Evolutionary conservation across 1,140 invertebrate species (phyloP).

Genomic region (Euschistus heros): DNA sequence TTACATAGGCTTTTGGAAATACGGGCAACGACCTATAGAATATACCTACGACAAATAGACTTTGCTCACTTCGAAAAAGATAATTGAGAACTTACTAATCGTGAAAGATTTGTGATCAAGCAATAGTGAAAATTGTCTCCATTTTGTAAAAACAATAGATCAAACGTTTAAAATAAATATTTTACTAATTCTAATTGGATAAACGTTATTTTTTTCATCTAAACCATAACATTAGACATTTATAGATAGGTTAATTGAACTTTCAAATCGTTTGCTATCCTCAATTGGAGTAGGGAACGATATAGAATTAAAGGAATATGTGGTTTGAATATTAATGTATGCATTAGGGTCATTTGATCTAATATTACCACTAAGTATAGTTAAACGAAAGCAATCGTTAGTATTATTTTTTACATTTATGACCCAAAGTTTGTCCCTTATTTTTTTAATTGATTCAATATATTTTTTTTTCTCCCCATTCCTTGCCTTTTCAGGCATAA

Average conservation of each 20-base stretch:
- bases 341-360: not conserved
- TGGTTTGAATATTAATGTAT: not conserved
- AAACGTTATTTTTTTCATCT: not conserved
- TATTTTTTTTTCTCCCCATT: too few species aligned
- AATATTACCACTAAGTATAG: not conserved
- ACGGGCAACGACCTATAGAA: too few species aligned
- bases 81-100: not conserved
- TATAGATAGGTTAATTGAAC: not conserved
- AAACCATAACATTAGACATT: not conserved
- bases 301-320: not conserved
- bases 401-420: too few species aligned
- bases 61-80: not conserved
- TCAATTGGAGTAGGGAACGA: not conserved
- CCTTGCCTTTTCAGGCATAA: too few species aligned
- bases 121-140: not conserved
- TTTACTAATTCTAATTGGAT: not conserved
- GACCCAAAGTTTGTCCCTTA: too few species aligned
- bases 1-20: not conserved
- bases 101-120: not conserved
- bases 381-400: not conserved
- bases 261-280: not conserved
- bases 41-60: not conserved
- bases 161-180: too few species aligned
- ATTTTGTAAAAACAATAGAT: not conserved
- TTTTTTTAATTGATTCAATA: too few species aligned